Percentiles rank a stretch among this genome's conserved stretches.
These are phyloP conservation scores for Erebia epiphron DNA, from an alignment of 2,888 invertebrate species.

Conservation along the genomic window DNA sequence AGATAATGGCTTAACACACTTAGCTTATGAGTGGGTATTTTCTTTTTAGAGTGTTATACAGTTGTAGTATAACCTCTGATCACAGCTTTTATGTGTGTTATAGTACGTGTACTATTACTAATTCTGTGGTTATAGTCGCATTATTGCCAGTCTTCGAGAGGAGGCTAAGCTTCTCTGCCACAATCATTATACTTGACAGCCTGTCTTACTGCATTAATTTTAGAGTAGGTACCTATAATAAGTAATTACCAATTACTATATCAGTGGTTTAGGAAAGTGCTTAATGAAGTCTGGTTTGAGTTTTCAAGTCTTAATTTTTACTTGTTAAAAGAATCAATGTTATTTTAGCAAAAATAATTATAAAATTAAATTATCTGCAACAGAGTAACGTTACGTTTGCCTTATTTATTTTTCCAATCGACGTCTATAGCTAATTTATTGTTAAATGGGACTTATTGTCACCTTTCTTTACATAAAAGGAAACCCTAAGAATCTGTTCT, in stretches of 20 bases:
- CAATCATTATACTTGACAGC: neutral
- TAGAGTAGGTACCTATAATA: neutral
- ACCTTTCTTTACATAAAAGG: constrained; percentile 1
- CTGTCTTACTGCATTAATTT: neutral
- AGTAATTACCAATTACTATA: no score
- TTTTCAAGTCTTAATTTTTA: no score
- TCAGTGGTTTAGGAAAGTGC: no score
- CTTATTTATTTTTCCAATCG: no score
- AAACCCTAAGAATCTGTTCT: constrained; percentile 12
- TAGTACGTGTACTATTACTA: no score
- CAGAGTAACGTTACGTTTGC: no score
- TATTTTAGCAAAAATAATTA: no score
- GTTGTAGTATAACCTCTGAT: neutral
- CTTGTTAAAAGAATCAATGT: no score
- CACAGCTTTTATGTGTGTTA: neutral
- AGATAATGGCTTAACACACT: constrained; percentile 18
- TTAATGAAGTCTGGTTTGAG: no score
- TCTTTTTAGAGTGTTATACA: neutral
- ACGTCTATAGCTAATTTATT: no score
- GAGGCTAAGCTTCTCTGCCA: neutral
- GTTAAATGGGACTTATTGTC: no score
- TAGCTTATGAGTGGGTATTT: constrained; percentile 17
- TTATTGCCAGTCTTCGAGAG: neutral
- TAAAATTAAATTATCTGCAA: no score
- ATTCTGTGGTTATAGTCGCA: neutral